Base-by-base conservation (phyloP, 1,140 invertebrate genomes). In the Drosophila gunungcola region DNA sequence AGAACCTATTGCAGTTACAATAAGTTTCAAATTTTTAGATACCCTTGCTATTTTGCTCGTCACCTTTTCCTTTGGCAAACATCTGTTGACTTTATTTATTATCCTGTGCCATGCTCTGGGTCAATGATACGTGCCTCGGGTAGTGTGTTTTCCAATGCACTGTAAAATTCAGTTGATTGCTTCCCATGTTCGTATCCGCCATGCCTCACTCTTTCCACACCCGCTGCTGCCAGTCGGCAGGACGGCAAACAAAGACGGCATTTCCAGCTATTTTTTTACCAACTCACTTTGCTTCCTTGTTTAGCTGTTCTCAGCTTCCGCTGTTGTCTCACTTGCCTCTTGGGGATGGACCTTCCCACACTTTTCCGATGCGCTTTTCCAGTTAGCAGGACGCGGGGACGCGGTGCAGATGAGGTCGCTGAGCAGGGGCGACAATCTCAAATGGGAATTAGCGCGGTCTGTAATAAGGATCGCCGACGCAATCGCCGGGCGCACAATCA, bases 401-500 rank as follows among this genome's bases (percentile, higher is more conserved):
- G 38, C 1, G n/a, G 25, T 12, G 34, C 29, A 29, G 38, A 36
- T 43, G 36, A 43, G 43, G 39, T 51, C 21, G 42, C 32, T 38
- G 61, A 78, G 74, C 85, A 64, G 75, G 61, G 77, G 73, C 67
- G 84, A 89, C 84, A 84, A 78, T 89, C 76, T 80, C 77, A 75
- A 89, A 77, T 74, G 80, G 84, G 84, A 89, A 89, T 89, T 89
- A 89, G 84, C 84, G 84, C 65, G 80, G 84, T 89, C 73, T 89
- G 76, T 89, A 89, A 89, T 89, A 89, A 89, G 80, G 84, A 89
- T 89, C 84, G 79, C 56, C 79, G 67, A 73, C 75, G 57, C 77
- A 75, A 75, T 88, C 68, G 80, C 68, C 80, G 11, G 36, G 80
- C 73, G 76, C 65, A 89, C 86, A 89, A 89, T 89, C 84, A 89